These are phyloP conservation scores for Balanococcus diminutus DNA, from an alignment of 2,888 invertebrate species.

Conservation along the genomic window DNA sequence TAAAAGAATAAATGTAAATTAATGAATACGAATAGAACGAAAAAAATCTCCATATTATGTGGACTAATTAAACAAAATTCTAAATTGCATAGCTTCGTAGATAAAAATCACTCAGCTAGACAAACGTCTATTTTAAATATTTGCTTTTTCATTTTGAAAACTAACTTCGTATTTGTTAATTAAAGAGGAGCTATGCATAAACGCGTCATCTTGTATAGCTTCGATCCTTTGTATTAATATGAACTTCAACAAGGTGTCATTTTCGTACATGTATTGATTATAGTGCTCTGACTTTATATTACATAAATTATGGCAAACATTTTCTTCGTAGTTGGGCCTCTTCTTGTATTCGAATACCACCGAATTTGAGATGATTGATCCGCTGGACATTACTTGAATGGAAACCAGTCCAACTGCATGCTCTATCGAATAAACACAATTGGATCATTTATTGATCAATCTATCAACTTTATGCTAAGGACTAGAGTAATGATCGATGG, in stretches of 20 bases:
- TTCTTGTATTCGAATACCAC: slow-evolving; percentile 82
- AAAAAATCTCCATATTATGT: not conserved
- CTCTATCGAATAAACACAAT: too few species aligned
- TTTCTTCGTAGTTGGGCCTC: slow-evolving; percentile 24
- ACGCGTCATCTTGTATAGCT: slow-evolving; percentile 50
- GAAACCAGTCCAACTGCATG: slow-evolving; percentile 80
- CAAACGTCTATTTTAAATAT: not conserved
- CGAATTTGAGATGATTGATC: slow-evolving; percentile 88
- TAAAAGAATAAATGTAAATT: not conserved
- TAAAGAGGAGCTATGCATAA: slow-evolving; percentile 45
- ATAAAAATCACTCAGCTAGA: not conserved
- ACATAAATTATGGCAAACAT: slow-evolving; percentile 35
- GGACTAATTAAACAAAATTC: not conserved
- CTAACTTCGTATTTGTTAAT: slow-evolving; percentile 52
- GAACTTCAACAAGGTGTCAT: slow-evolving; percentile 49
- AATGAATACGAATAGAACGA: not conserved
- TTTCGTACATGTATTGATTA: slow-evolving; percentile 53
- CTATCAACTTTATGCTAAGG: not conserved
- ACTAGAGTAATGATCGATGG: not conserved
- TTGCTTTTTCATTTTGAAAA: slow-evolving; percentile 4
- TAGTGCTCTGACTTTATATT: slow-evolving; percentile 49
- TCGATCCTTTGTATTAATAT: slow-evolving; percentile 50
- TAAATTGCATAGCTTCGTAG: not conserved
- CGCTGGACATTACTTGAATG: slow-evolving; percentile 88
- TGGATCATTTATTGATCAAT: not conserved